phyloP scores from a whole-genome alignment of 1,140 invertebrate species.

The Geopemphigus sp. region DNA sequence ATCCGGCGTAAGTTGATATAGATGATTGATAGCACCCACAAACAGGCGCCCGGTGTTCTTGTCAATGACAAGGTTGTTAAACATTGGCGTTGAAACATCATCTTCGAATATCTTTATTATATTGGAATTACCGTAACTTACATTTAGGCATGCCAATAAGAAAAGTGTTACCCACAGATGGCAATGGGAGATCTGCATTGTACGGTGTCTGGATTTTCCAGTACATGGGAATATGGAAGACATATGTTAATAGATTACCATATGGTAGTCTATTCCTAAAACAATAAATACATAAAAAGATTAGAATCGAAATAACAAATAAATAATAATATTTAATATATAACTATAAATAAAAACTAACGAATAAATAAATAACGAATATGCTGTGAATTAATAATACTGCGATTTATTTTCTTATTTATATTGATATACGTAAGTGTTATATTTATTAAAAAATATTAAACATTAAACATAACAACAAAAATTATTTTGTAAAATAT shows the following conservation, averaged over 20 bases:
- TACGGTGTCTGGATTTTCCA: conserved; percentile 36
- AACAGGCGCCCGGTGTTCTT: conserved; percentile 88
- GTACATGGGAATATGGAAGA: conserved; percentile 48
- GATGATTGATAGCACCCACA: conserved; percentile 87
- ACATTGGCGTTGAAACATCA: conserved; percentile 61
- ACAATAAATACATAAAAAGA: conserved; percentile 27
- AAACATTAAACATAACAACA: too few relatives aligned
- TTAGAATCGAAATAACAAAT: conserved; percentile 6
- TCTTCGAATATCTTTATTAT: conserved; percentile 49
- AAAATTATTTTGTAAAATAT: too few relatives aligned
- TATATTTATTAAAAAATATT: too few relatives aligned
- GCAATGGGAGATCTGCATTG: conserved; percentile 39
- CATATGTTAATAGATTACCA: conserved; percentile 31
- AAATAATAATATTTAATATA: too few relatives aligned
- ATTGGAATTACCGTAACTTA: conserved; percentile 30
- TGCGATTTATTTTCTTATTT: too few relatives aligned
- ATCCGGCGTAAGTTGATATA: conserved; percentile 89
- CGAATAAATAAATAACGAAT: too few relatives aligned
- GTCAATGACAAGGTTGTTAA: conserved; percentile 88
- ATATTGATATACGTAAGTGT: too few relatives aligned
- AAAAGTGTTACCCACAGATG: conserved; percentile 41
- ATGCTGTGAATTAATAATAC: too few relatives aligned
- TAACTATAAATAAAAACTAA: too few relatives aligned
- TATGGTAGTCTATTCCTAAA: conserved; percentile 33
- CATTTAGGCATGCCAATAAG: conserved; percentile 38